These are phyloP conservation scores for Benthosema pterotum DNA, from an alignment of 2,797 vertebrate genomes.

Conservation along the genomic window DNA sequence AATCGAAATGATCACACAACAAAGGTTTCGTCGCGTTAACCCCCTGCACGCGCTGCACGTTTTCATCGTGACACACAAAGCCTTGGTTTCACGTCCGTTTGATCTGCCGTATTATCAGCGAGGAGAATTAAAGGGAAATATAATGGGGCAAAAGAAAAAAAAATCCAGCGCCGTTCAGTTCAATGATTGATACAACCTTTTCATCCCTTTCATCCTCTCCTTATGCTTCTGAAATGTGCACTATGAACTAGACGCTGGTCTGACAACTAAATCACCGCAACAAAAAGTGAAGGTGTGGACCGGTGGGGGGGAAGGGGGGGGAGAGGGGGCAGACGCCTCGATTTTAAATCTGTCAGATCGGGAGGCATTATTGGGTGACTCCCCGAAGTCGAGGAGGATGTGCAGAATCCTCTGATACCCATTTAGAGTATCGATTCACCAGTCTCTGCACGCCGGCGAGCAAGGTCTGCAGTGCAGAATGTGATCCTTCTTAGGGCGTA, in stretches of 20 bases:
- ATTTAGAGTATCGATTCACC: conserved; percentile 79
- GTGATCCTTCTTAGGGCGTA: conserved; percentile 60
- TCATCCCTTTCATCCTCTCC: conserved; percentile 40
- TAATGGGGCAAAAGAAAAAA: too few relatives aligned
- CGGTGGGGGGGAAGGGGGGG: too few relatives aligned
- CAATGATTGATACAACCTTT: conserved; percentile 68
- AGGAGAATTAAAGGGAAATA: conserved; percentile 53
- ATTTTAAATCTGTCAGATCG: conserved; percentile 34
- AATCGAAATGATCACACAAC: conserved; percentile 50
- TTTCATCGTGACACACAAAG: conserved; percentile 38
- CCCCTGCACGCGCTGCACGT: conserved; percentile 23
- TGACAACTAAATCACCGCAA: conserved; percentile 65
- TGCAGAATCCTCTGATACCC: conserved; percentile 63
- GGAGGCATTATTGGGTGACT: conserved; percentile 40
- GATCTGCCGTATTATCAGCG: conserved; percentile 45
- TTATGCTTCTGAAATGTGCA: conserved; percentile 31
- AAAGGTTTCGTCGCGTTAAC: conserved; percentile 38
- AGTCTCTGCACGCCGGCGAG: conserved; percentile 30
- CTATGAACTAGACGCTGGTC: conserved; percentile 65
- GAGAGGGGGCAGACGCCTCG: conserved; percentile 28
- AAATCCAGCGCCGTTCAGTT: too few relatives aligned
- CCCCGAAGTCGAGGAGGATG: conserved; percentile 47
- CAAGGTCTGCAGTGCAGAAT: conserved; percentile 59
- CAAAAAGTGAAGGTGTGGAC: conserved; percentile 56
- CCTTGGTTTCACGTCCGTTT: conserved; percentile 41